Conservation (phyloP, 2,888 invertebrate genomes). For the Punctoribates punctum region DNA sequence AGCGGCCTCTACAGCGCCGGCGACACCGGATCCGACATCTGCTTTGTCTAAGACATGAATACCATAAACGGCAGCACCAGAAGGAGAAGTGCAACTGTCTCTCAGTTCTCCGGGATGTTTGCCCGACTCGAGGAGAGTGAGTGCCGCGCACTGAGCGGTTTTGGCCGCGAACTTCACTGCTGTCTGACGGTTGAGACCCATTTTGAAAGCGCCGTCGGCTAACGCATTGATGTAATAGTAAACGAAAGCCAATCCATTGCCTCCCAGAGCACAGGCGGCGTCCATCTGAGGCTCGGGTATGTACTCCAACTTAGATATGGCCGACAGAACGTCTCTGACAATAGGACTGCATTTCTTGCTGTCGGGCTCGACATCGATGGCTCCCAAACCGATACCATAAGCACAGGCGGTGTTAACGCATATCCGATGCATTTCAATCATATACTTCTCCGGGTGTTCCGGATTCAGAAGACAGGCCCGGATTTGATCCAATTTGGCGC, state of each 20-base stretch:
- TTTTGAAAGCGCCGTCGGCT: constrained; percentile 51
- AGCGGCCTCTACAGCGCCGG: constrained; percentile 48
- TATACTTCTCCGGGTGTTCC: no score
- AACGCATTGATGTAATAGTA: not conserved
- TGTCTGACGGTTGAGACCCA: constrained; percentile 53
- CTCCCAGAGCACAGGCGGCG: not conserved
- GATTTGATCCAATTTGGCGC: constrained; percentile 36
- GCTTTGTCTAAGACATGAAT: constrained; percentile 50
- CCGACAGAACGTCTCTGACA: not conserved
- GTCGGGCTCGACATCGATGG: not conserved
- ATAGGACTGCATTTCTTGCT: not conserved
- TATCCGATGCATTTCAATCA: constrained; percentile 14
- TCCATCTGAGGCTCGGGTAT: not conserved
- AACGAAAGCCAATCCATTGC: not conserved
- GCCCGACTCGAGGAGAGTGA: not conserved
- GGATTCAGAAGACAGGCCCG: not conserved
- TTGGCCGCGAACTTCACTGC: constrained; percentile 50
- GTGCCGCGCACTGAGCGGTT: not conserved
- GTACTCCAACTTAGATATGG: not conserved
- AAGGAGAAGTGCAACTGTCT: constrained; percentile 44
- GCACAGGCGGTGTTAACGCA: no score
- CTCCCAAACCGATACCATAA: not conserved
- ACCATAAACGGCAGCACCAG: constrained; percentile 46
- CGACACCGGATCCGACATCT: constrained; percentile 45
- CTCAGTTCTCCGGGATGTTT: not conserved